Conservation (phyloP, 2,888 invertebrate genomes). For the Chrysolina americana region DNA sequence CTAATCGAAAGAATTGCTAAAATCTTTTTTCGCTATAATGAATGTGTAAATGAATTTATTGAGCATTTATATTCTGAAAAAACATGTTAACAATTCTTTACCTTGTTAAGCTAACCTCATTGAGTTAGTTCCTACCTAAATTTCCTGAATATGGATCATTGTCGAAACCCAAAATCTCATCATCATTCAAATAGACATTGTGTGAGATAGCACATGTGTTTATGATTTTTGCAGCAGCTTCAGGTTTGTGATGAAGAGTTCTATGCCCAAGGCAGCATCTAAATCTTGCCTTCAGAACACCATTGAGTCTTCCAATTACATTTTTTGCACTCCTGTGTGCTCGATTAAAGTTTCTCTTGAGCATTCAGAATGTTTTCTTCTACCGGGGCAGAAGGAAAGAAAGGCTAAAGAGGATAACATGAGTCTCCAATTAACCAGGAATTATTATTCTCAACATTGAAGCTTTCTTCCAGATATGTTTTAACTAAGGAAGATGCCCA, state of each 20-base stretch:
- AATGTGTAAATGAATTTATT: slow-evolving; percentile 1
- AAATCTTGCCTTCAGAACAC: slow-evolving; percentile 34
- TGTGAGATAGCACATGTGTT: slow-evolving; percentile 30
- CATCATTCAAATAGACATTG: slow-evolving; percentile 16
- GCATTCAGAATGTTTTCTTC: slow-evolving; percentile 10
- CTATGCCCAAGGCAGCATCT: slow-evolving; percentile 25
- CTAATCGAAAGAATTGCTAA: slow-evolving; percentile 11
- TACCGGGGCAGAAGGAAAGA: background rate
- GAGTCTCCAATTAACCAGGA: slow-evolving; percentile 9
- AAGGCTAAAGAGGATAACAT: background rate
- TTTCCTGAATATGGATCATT: background rate
- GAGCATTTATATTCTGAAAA: slow-evolving; percentile 6
- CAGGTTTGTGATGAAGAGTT: slow-evolving; percentile 32
- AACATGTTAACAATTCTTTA: slow-evolving; percentile 11
- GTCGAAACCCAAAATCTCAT: background rate
- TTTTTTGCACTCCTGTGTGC: slow-evolving; percentile 24
- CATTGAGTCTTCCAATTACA: slow-evolving; percentile 38
- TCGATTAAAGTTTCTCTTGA: background rate
- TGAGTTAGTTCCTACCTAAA: slow-evolving; percentile 8
- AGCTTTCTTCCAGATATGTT: slow-evolving; percentile 18
- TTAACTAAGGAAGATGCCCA: slow-evolving; percentile 32
- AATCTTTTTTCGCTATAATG: background rate
- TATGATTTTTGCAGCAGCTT: slow-evolving; percentile 33
- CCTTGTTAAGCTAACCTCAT: slow-evolving; percentile 24
- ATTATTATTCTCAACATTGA: slow-evolving; percentile 24